These are phyloP conservation scores for Nerophis ophidion DNA, from an alignment of 2,113 vertebrate species.

Conservation along the genomic window DNA sequence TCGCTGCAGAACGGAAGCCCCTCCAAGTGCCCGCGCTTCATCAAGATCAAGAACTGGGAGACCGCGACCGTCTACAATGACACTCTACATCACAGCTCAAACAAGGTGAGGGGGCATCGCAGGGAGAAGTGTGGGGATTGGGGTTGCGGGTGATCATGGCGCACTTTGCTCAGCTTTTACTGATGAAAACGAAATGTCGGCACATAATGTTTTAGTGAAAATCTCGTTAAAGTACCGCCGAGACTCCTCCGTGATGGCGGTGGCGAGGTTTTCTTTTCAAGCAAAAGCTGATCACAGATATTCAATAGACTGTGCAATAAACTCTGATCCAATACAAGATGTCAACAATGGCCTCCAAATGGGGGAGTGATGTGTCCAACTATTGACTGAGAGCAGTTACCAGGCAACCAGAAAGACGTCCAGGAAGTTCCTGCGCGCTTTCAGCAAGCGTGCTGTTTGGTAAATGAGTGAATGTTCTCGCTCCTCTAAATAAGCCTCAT, in stretches of 20 bases:
- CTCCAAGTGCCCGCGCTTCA: slow-evolving; percentile 88
- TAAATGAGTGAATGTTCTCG: background rate
- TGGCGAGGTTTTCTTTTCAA: background rate
- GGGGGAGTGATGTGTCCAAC: background rate
- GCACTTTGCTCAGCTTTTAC: no score
- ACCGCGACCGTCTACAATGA: slow-evolving; percentile 79
- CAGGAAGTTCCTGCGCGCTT: background rate
- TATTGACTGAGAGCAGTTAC: slow-evolving; percentile 7
- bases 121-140: background rate
- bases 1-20: slow-evolving; percentile 81
- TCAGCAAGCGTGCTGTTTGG: background rate
- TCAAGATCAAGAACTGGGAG: slow-evolving; percentile 97
- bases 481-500: background rate
- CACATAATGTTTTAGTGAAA: background rate
- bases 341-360: background rate
- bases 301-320: background rate
- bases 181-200: no score
- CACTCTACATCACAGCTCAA: slow-evolving; percentile 81
- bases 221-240: background rate
- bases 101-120: slow-evolving; percentile 71
- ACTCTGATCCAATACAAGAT: background rate
- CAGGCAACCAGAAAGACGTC: slow-evolving; percentile 7
- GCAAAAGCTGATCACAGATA: background rate
- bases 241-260: background rate
- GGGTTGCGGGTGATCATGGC: no score